phyloP scores from a whole-genome alignment of 2,888 invertebrate genomes.

The Spodoptera exigua region DNA sequence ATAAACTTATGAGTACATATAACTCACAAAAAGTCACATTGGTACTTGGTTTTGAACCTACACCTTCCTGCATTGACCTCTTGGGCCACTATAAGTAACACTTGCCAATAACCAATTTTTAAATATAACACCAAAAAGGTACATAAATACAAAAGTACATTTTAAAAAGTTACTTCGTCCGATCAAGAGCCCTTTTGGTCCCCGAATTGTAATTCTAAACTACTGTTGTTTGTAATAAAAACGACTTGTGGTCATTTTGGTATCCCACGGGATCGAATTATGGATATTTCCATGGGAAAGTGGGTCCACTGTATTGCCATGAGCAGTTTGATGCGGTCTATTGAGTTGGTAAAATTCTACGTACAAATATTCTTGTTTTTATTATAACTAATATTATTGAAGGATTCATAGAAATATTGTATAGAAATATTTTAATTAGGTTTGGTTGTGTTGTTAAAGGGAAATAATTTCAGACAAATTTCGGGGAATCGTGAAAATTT shows the following conservation, averaged over 20 bases:
- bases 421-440: too few species aligned
- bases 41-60: too few species aligned
- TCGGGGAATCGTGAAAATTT: too few species aligned
- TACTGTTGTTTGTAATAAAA: conserved; percentile 55
- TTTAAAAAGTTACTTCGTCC: neutral
- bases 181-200: conserved; percentile 11
- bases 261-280: conserved; percentile 62
- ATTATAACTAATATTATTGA: too few species aligned
- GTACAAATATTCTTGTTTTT: conserved; percentile 28
- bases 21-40: too few species aligned
- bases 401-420: neutral
- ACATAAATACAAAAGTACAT: neutral
- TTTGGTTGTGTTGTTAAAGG: too few species aligned
- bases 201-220: conserved; percentile 53
- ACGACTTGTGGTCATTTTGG: conserved; percentile 52
- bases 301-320: conserved; percentile 40
- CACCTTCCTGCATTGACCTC: too few species aligned
- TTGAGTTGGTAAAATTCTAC: conserved; percentile 5
- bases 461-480: too few species aligned
- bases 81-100: too few species aligned
- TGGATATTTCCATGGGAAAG: conserved; percentile 52
- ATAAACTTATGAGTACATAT: too few species aligned
- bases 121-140: conserved; percentile 12
- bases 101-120: neutral
- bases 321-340: conserved; percentile 30